A percentile compares a stretch with the other conserved stretches of the same genome.
These are phyloP conservation scores for Ferrisia virgata DNA, from an alignment of 2,888 invertebrate genomes.

Conservation along the genomic window DNA sequence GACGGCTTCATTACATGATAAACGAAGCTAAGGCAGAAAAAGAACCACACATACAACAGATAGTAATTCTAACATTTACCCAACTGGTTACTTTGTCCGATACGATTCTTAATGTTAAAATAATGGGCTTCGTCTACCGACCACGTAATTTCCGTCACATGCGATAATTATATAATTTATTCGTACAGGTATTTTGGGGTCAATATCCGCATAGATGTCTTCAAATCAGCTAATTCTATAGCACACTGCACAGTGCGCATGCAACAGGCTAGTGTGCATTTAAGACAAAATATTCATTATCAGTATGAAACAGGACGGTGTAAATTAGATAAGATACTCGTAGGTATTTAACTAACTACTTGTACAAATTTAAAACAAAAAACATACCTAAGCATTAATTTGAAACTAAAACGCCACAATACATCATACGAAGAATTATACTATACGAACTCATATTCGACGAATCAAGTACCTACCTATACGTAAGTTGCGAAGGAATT, in stretches of 20 bases:
- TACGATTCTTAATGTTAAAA: constrained; percentile 13
- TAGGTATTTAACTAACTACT: too few relatives aligned
- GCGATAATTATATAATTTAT: constrained; percentile 16
- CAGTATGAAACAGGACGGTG: too few relatives aligned
- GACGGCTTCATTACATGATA: neutral
- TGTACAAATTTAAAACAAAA: too few relatives aligned
- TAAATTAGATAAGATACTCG: too few relatives aligned
- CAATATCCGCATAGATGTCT: neutral
- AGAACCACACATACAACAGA: neutral
- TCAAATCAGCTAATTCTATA: neutral
- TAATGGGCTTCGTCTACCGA: constrained; percentile 12
- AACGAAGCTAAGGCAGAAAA: neutral
- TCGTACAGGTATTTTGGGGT: constrained; percentile 16
- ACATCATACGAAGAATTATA: too few relatives aligned
- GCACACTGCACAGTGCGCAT: neutral
- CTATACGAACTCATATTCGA: too few relatives aligned
- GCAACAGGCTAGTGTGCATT: too few relatives aligned
- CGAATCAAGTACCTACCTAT: neutral
- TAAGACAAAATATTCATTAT: too few relatives aligned
- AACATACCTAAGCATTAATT: too few relatives aligned
- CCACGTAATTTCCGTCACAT: constrained; percentile 16
- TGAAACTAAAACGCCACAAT: too few relatives aligned
- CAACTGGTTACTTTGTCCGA: constrained; percentile 3
- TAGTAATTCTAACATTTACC: neutral
- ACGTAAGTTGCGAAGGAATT: neutral